Conservation (phyloP, 1,140 invertebrate genomes). For the Gryon sp. region DNA sequence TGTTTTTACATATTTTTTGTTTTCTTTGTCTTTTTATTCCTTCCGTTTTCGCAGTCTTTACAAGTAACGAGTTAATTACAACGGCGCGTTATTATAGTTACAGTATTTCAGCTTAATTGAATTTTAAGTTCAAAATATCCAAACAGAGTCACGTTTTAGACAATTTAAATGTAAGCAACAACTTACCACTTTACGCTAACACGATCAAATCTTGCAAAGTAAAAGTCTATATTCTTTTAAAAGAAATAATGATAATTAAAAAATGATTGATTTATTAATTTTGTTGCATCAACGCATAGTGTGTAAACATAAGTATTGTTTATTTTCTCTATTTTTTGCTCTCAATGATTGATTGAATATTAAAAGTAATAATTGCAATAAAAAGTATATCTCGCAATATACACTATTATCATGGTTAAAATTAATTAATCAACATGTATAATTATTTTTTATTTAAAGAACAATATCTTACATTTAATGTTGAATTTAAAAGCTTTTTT, state of each 20-base stretch:
- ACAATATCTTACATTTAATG: constrained; percentile 41
- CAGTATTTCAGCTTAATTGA: constrained; percentile 17
- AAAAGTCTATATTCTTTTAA: too few relatives aligned
- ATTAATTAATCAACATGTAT: constrained; percentile 11
- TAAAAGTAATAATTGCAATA: constrained; percentile 18
- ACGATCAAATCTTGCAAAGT: too few relatives aligned
- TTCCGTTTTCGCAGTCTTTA: background rate
- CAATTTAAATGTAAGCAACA: background rate
- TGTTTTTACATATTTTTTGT: background rate
- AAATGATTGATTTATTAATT: too few relatives aligned
- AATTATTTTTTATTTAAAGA: constrained; percentile 41
- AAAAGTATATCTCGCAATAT: too few relatives aligned
- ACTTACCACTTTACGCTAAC: background rate
- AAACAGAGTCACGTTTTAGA: too few relatives aligned
- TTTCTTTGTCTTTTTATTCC: too few relatives aligned
- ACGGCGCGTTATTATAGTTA: constrained; percentile 2
- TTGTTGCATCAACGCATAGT: too few relatives aligned
- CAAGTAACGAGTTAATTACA: constrained; percentile 14
- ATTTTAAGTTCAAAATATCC: constrained; percentile 1
- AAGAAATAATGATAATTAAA: too few relatives aligned
- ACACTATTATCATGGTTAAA: too few relatives aligned
- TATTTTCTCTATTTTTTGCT: too few relatives aligned
- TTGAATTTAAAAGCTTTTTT: constrained; percentile 35
- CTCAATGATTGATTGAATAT: too few relatives aligned
- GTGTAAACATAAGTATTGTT: too few relatives aligned